A percentile compares a stretch with the other conserved stretches of the same genome.
phyloP scores from a whole-genome alignment of 1,140 invertebrate genomes.

The Tyrophagus putrescentiae region DNA sequence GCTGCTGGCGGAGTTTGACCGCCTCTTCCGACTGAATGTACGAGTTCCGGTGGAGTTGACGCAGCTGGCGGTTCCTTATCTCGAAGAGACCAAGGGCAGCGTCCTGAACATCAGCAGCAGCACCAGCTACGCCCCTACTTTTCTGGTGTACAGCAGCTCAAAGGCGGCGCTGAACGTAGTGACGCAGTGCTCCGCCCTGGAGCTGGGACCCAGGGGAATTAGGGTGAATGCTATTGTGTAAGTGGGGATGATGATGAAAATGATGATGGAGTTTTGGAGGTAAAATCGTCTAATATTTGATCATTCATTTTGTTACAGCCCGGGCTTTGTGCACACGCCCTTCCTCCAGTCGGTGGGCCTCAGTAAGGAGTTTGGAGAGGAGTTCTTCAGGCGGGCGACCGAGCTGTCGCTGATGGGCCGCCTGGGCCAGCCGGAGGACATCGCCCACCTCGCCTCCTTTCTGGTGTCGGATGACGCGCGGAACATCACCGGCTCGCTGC shows the following conservation, averaged over 20 bases:
- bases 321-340: not conserved
- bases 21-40: not conserved
- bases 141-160: conserved; percentile 30
- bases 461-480: conserved; percentile 49
- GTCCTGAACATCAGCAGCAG: conserved; percentile 12
- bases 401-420: not conserved
- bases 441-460: conserved; percentile 62
- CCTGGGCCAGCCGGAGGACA: not conserved
- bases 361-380: not conserved
- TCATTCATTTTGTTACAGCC: not conserved
- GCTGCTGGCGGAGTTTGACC: conserved; percentile 1
- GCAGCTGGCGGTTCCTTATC: not conserved
- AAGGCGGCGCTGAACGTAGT: conserved; percentile 34
- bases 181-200: conserved; percentile 33
- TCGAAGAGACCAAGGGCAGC: conserved; percentile 1
- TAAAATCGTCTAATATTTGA: no score
- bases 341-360: not conserved
- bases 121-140: no score
- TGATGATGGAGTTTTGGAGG: no score
- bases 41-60: conserved; percentile 1
- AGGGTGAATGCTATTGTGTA: conserved; percentile 23
- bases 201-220: conserved; percentile 32
- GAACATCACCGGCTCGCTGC: not conserved
- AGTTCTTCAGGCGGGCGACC: not conserved
- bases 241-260: no score